Percentiles rank a stretch among this genome's conserved stretches.
Evolutionary conservation across 2,888 invertebrate genomes (phyloP).

Genomic region (Caradrina clavipalpis): DNA sequence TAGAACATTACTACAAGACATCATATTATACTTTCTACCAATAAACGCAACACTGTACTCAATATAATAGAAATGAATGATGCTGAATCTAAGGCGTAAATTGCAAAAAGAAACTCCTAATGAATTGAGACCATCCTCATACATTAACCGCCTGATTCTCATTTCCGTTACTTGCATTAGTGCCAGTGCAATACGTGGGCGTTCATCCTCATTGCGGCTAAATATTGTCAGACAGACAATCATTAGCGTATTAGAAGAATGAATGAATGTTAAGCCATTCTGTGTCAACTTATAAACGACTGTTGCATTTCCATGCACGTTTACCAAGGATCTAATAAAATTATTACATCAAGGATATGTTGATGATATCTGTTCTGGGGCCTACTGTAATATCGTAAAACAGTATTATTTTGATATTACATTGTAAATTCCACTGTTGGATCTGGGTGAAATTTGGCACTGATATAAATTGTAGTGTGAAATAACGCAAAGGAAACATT

Average conservation of each 20-base stretch:
- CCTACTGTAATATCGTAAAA: too few relatives aligned
- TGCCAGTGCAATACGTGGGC: constrained; percentile 72
- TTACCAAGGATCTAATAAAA: not conserved
- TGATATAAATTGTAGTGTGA: too few relatives aligned
- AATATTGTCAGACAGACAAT: constrained; percentile 63
- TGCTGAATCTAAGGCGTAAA: not conserved
- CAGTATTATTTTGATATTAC: too few relatives aligned
- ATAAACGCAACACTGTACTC: constrained; percentile 18
- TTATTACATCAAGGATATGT: not conserved
- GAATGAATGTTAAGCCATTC: constrained; percentile 45
- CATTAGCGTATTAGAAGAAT: constrained; percentile 56
- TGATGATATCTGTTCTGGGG: not conserved
- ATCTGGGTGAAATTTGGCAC: too few relatives aligned
- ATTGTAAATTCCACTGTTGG: too few relatives aligned
- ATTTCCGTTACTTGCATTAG: constrained; percentile 72
- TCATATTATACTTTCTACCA: constrained; percentile 19
- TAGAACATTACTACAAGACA: not conserved
- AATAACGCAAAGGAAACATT: too few relatives aligned
- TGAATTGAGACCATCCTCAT: constrained; percentile 60
- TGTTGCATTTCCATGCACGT: not conserved
- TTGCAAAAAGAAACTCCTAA: constrained; percentile 42
- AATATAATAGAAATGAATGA: constrained; percentile 1
- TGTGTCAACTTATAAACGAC: constrained; percentile 25
- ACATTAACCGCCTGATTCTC: constrained; percentile 70
- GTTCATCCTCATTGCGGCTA: constrained; percentile 83